Conservation (phyloP, 30 jellyfish, hydroid and myxozoan genomes). For the Chrysaora quinquecirrha region DNA sequence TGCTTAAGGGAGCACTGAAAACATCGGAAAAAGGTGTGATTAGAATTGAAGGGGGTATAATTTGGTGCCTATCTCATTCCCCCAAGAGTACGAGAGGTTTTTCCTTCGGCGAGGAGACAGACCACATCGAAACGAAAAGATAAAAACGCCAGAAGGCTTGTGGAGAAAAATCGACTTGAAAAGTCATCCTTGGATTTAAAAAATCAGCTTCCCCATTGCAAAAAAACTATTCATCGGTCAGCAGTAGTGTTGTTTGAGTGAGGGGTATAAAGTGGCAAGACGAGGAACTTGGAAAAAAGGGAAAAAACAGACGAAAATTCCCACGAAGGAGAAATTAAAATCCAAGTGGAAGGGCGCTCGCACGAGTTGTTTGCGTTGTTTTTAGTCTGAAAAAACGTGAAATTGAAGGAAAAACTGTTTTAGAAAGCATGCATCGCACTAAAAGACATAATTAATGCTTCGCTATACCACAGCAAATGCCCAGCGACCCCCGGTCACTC, state of each 20-base stretch:
- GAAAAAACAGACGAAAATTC: background rate
- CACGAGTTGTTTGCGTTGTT: background rate
- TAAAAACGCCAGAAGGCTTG: constrained; percentile 68
- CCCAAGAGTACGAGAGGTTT: too few species aligned
- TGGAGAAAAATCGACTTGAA: constrained; percentile 57
- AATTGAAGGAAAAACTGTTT: background rate
- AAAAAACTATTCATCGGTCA: too few species aligned
- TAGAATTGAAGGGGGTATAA: too few species aligned
- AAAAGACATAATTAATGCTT: background rate
- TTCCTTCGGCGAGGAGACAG: too few species aligned
- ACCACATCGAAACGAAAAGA: background rate
- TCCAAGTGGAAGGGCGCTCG: constrained; percentile 7
- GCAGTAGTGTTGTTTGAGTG: too few species aligned
- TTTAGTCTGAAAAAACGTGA: background rate
- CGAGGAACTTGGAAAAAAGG: too few species aligned
- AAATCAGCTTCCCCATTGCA: too few species aligned
- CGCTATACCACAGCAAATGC: background rate
- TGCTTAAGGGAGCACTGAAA: too few species aligned
- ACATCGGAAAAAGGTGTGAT: too few species aligned
- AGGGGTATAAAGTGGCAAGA: too few species aligned
- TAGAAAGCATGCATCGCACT: background rate
- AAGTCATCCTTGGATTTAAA: too few species aligned
- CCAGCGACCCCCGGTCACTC: constrained; percentile 55
- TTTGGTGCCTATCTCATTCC: too few species aligned
- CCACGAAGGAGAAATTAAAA: background rate